These are phyloP conservation scores for Chaitophorus viminalis DNA, from an alignment of 2,888 invertebrate genomes.

Conservation along the genomic window DNA sequence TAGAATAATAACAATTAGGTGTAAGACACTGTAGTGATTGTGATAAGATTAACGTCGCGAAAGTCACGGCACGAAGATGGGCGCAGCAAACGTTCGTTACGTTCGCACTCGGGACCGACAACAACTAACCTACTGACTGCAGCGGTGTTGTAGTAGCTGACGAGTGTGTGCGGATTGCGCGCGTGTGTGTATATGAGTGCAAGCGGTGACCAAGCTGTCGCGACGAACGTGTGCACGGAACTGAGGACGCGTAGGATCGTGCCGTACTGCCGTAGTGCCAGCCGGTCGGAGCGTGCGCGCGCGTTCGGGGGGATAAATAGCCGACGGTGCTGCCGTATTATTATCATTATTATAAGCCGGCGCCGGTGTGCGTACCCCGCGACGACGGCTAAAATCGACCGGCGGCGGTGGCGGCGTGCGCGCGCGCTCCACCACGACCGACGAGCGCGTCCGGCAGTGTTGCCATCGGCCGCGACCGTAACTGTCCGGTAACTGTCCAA, in stretches of 20 bases:
- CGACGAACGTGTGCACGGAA: constrained; percentile 52
- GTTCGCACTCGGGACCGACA: no score
- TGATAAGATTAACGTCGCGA: no score
- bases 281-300: neutral
- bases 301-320: constrained; percentile 25
- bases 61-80: no score
- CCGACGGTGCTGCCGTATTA: neutral
- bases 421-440: neutral
- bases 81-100: no score
- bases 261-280: neutral
- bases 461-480: constrained; percentile 10
- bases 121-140: no score
- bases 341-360: constrained; percentile 25
- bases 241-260: constrained; percentile 24
- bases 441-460: neutral
- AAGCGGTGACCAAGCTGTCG: no score
- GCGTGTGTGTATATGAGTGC: no score
- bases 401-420: constrained; percentile 13
- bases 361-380: constrained; percentile 18
- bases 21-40: no score
- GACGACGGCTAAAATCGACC: constrained; percentile 24
- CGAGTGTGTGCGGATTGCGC: neutral
- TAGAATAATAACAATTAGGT: no score
- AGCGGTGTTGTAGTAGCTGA: no score
- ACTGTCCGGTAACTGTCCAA: neutral